A percentile compares a stretch with the other conserved stretches of the same genome.
Conservation (phyloP, 2,888 invertebrate genomes). For the Tyria jacobaeae region DNA sequence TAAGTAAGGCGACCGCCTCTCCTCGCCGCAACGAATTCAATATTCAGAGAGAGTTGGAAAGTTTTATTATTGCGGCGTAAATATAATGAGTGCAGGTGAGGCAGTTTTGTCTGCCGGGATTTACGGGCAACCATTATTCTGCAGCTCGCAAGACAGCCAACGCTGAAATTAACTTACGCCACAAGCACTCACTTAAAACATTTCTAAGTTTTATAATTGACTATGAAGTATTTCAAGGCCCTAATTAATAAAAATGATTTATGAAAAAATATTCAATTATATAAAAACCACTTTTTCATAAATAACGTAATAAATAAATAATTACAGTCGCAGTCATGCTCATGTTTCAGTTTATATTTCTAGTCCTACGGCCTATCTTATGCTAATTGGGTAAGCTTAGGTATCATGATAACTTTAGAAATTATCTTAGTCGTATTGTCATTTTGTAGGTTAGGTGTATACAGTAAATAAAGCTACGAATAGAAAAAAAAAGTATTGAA, state of each 20-base stretch:
- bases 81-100: constrained; percentile 86
- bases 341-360: too few species aligned
- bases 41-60: constrained; percentile 83
- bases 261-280: neutral
- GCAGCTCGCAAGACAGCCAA: constrained; percentile 65
- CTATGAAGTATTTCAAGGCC: constrained; percentile 33
- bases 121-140: constrained; percentile 73
- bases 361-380: too few species aligned
- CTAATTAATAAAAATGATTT: neutral
- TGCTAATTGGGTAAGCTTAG: too few species aligned
- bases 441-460: too few species aligned
- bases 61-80: constrained; percentile 86
- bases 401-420: too few species aligned
- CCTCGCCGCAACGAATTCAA: constrained; percentile 81
- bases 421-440: too few species aligned
- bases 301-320: neutral
- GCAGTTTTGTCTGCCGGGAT: constrained; percentile 79
- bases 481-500: too few species aligned
- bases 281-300: neutral
- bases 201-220: constrained; percentile 65
- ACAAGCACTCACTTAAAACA: constrained; percentile 66
- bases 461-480: too few species aligned
- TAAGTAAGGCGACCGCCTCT: constrained; percentile 81
- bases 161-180: constrained; percentile 69
- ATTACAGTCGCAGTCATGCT: too few species aligned